Base-by-base conservation (phyloP, 2,888 invertebrate genomes). In the Troides helena region DNA sequence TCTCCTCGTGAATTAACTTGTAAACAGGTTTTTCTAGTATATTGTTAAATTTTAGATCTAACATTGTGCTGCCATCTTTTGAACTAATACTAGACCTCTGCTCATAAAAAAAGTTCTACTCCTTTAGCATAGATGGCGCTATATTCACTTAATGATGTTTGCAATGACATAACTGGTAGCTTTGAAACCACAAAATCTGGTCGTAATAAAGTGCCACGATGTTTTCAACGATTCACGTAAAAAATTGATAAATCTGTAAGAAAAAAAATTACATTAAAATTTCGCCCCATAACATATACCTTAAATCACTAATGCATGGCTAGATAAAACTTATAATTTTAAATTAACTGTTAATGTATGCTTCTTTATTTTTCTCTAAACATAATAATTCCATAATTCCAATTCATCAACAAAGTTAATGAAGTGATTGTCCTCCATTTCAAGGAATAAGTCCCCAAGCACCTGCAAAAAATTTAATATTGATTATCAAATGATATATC, bases 391-490 rank as follows among this genome's bases (percentile, higher is more conserved):
- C 81, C 84, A 85, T 43, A 73, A 46, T 68, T 78, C 72, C 68
- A 87, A 74, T 71, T 82, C 81, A 71, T 87, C 81, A 59, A 80
- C 71, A 18, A 87, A 74, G 72, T 86, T 87, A 0, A 83, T 72
- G 1, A 77, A 23, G 1, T 75, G 75, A 67, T 75, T 77, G 4
- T 74, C 75, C 39, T 76, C 68, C 5, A 78, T 73, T 65, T 80
- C 74, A 6, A 87, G 71, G 68, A 83, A 84, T 30, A 87, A 74
- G 69, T 87, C 85, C 2, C 87, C 87, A 65, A 88, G 70, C 1
- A 86, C 80, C 88, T 87, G 72, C 12, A 78, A 81, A 59, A 58
- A 60, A 67, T 23, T 61, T 25, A 56, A 39, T 30, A 36, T 36
- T 36, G 5, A 3, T 6, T 36, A 36, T 36, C 1, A 36, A 5